Percentiles rank a stretch among this genome's conserved stretches.
Conservation (phyloP, 1,140 invertebrate genomes). For the Drosophila tristis region DNA sequence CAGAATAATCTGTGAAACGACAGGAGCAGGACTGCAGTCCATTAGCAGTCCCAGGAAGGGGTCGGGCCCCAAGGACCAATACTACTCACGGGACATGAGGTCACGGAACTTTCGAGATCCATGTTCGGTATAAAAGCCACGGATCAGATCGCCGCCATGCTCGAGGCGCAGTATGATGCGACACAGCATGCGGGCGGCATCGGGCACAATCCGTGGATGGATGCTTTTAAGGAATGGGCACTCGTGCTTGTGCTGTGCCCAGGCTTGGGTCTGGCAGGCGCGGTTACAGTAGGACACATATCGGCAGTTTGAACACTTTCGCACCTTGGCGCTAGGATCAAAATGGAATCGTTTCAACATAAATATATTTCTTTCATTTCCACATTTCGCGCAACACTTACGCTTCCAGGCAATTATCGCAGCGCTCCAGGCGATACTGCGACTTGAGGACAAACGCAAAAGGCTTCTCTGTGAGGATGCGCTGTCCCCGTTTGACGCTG, state of each 20-base stretch:
- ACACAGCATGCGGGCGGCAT: slow-evolving; percentile 90
- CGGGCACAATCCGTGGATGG: slow-evolving; percentile 88
- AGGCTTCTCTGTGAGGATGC: slow-evolving; percentile 86
- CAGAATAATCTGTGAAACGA: slow-evolving; percentile 88
- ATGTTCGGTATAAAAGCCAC: slow-evolving; percentile 88
- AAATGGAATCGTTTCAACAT: slow-evolving; percentile 8
- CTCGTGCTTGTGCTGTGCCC: slow-evolving; percentile 91
- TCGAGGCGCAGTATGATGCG: slow-evolving; percentile 89
- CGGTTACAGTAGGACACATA: slow-evolving; percentile 92
- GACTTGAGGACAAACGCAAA: slow-evolving; percentile 87
- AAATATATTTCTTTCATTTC: neutral
- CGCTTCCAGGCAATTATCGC: slow-evolving; percentile 88
- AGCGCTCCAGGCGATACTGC: slow-evolving; percentile 85
- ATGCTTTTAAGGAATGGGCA: slow-evolving; percentile 89
- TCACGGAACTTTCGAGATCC: slow-evolving; percentile 91
- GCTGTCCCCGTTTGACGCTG: slow-evolving; percentile 83
- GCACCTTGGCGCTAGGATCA: slow-evolving; percentile 87
- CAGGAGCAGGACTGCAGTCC: too few species aligned
- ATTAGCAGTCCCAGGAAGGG: neutral
- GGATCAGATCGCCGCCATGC: slow-evolving; percentile 87
- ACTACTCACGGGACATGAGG: slow-evolving; percentile 92
- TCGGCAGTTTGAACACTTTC: slow-evolving; percentile 92
- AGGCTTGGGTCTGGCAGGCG: slow-evolving; percentile 90
- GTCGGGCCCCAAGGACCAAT: neutral
- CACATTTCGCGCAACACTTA: slow-evolving; percentile 69